Conservation (phyloP, 2,113 vertebrate species). For the Melanostigma gelatinosum region DNA sequence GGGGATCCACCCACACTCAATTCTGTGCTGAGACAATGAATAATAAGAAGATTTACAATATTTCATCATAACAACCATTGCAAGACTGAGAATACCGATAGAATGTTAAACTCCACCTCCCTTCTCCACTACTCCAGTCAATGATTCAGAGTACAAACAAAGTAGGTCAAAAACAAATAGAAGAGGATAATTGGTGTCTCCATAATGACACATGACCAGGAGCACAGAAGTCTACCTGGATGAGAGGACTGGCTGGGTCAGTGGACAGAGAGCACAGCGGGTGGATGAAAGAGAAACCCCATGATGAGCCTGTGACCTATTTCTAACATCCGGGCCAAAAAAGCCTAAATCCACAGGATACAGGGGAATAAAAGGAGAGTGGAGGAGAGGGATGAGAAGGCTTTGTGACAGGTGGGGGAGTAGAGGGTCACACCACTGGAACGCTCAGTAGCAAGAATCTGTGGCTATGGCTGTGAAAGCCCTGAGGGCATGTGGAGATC, state of each 20-base stretch:
- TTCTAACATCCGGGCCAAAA: conserved; percentile 42
- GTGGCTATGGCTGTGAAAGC: conserved; percentile 41
- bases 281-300: conserved; percentile 20
- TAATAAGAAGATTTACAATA: not conserved
- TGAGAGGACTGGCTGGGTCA: conserved; percentile 14
- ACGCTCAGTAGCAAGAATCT: conserved; percentile 26
- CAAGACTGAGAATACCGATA: not conserved
- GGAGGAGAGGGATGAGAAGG: conserved; percentile 36
- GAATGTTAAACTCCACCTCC: not conserved
- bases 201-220: conserved; percentile 15
- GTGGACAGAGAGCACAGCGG: conserved; percentile 33
- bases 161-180: conserved; percentile 43
- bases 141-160: conserved; percentile 36
- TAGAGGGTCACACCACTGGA: conserved; percentile 28
- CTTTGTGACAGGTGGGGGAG: conserved; percentile 56
- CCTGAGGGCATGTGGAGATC: conserved; percentile 21
- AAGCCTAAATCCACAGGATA: conserved; percentile 32
- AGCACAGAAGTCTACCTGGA: conserved; percentile 1
- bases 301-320: conserved; percentile 57
- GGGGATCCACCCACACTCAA: conserved; percentile 30
- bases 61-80: not conserved
- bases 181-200: not conserved
- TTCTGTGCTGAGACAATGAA: not conserved
- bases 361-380: not conserved
- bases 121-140: not conserved